Evolutionary conservation across 2,797 vertebrate genomes (phyloP), one percentile per base, ranked within the genome.

Genomic region (Syngnathus acus): DNA sequence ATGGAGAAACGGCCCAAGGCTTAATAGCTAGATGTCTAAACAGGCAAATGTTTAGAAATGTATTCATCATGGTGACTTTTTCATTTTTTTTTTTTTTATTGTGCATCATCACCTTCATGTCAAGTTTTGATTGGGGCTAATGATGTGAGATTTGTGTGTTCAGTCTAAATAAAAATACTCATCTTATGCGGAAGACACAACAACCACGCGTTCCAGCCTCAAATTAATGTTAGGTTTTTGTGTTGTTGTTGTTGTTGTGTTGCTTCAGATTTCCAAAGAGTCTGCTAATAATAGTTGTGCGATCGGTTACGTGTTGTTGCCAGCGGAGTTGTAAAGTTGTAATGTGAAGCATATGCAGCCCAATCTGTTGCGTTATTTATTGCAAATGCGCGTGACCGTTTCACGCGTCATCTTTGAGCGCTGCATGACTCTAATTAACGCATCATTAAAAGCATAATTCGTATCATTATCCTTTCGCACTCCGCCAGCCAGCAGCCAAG

Each of bases 401-500:
- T 91, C 89, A 89, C 91, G 85, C 89, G 87, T 92, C 90, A 90
- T 90, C 91, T 90, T 92, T 90, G 90, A 90, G 92, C 91, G 89
- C 92, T 90, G 84, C 91, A 89, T 89, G 92, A 93, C 91, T 92
- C 92, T 93, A 92, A 94, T 94, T 94, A 93, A 93, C 91, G 90
- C 92, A 90, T 94, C 91, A 94, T 93, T 94, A 93, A 94, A 93
- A 93, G 88, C 93, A 92, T 93, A 92, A 93, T 94, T 93, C 92
- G 90, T 89, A 93, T 93, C 90, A 93, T 93, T 93, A 93, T 91
- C 93, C 91, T 92, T 93, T 94, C 91, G 89, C 92, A 93, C 91
- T 87, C 92, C 93, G 92, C 89, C 45, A 92, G 92, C 89, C 45
- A 92, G 92, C 90, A 90, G 90, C 90, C 90, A 89, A 79, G 76